phyloP scores from a whole-genome alignment of 1,140 invertebrate genomes.

The Drosophila sp. region DNA sequence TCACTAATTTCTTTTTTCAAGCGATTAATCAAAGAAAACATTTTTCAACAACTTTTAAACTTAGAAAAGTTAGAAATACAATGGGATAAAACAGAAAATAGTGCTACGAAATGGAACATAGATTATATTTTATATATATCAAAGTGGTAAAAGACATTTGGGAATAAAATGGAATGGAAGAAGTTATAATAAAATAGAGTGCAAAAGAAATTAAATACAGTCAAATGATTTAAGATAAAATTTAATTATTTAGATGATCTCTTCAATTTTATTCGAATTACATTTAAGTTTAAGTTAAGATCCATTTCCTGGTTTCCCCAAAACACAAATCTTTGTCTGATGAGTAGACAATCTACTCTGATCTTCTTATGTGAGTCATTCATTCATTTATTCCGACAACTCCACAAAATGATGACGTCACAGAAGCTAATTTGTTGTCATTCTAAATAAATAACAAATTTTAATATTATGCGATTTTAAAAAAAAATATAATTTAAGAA shows the following conservation, averaged over 20 bases:
- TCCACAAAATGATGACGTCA: not conserved
- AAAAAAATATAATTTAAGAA: not conserved
- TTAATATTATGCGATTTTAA: not conserved
- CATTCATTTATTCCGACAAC: too few species aligned
- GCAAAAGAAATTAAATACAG: too few species aligned
- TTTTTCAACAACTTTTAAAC: not conserved
- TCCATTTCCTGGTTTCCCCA: not conserved
- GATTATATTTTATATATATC: too few species aligned
- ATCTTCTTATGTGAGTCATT: conserved; percentile 5
- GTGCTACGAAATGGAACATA: too few species aligned
- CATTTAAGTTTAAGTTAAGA: not conserved
- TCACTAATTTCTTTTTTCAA: conserved; percentile 3
- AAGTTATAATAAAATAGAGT: too few species aligned
- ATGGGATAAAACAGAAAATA: not conserved
- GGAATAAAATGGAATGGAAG: too few species aligned
- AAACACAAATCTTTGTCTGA: conserved; percentile 2
- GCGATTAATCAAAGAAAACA: conserved; percentile 6
- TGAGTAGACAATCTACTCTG: conserved; percentile 1
- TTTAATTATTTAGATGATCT: too few species aligned
- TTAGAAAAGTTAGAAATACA: not conserved
- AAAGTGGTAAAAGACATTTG: too few species aligned
- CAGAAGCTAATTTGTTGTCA: not conserved
- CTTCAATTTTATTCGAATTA: not conserved
- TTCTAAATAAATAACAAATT: too few species aligned
- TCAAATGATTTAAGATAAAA: too few species aligned